Percentiles rank a stretch among this genome's conserved stretches.
These are phyloP conservation scores for Drosophila melanica DNA, from an alignment of 1,140 invertebrate genomes.

Conservation along the genomic window DNA sequence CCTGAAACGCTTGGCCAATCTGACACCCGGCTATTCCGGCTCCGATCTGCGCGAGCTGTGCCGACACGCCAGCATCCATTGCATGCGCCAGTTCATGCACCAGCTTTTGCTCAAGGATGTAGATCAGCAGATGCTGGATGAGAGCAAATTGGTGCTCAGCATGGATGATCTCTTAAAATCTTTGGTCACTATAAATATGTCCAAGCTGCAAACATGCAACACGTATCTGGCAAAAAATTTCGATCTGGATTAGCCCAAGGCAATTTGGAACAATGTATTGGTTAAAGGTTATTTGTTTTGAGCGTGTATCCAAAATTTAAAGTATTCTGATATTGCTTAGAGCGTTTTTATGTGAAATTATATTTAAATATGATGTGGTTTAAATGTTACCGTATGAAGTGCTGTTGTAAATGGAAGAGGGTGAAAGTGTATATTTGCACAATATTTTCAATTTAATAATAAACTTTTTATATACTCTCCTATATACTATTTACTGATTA, in stretches of 20 bases:
- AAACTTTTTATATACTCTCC: not conserved
- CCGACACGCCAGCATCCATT: conserved; percentile 93
- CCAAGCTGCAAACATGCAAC: conserved; percentile 85
- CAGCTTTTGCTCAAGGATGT: not conserved
- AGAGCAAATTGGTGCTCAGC: conserved; percentile 84
- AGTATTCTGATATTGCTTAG: not conserved
- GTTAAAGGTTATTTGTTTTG: too few species aligned
- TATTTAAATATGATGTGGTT: not conserved
- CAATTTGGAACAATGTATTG: not conserved
- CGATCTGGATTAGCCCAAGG: conserved; percentile 44
- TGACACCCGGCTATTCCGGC: conserved; percentile 94
- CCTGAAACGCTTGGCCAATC: conserved; percentile 87
- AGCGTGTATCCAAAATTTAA: not conserved
- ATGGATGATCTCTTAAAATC: conserved; percentile 88
- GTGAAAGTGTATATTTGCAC: too few species aligned
- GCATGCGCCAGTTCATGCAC: conserved; percentile 88
- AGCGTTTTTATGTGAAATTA: not conserved
- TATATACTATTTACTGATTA: too few species aligned
- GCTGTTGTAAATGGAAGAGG: too few species aligned
- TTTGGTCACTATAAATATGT: conserved; percentile 87
- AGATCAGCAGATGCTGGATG: conserved; percentile 28
- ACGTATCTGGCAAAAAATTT: conserved; percentile 39
- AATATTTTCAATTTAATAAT: too few species aligned
- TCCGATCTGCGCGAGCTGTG: conserved; percentile 96
- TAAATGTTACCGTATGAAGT: not conserved